phyloP scores from a whole-genome alignment of 1,140 invertebrate genomes.

The Hirudo medicinalis region DNA sequence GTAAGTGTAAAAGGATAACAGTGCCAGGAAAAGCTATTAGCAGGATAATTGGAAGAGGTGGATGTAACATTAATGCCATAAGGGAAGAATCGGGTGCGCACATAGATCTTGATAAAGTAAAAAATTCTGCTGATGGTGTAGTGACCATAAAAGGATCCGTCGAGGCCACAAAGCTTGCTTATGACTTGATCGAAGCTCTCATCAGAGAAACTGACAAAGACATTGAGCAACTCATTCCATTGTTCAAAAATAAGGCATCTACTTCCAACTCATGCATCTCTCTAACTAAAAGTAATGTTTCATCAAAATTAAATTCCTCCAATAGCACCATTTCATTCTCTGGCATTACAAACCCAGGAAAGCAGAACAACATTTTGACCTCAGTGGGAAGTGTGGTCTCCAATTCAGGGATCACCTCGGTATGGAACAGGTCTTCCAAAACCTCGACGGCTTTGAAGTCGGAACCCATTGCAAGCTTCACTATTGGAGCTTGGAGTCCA shows the following conservation, averaged over 20 bases:
- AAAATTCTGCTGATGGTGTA: constrained; percentile 75
- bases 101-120: constrained; percentile 95
- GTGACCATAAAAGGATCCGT: constrained; percentile 86
- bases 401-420: background rate
- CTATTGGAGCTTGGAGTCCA: background rate
- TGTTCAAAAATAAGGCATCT: constrained; percentile 39
- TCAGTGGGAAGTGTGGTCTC: too few species aligned
- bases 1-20: constrained; percentile 46
- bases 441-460: background rate
- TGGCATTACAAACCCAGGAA: background rate
- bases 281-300: constrained; percentile 6
- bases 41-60: constrained; percentile 82
- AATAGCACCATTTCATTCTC: constrained; percentile 18
- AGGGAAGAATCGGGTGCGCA: constrained; percentile 82
- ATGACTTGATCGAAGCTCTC: constrained; percentile 66
- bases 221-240: constrained; percentile 65
- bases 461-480: background rate
- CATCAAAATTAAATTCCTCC: constrained; percentile 11
- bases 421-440: background rate
- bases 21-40: constrained; percentile 87
- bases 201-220: constrained; percentile 87
- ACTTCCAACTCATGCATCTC: constrained; percentile 15
- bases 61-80: constrained; percentile 92
- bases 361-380: background rate
- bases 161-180: constrained; percentile 77